Percentiles rank a stretch among this genome's conserved stretches.
These are phyloP conservation scores for Rousettus madagascariensis DNA, from an alignment of 2,797 vertebrate species.

Conservation along the genomic window DNA sequence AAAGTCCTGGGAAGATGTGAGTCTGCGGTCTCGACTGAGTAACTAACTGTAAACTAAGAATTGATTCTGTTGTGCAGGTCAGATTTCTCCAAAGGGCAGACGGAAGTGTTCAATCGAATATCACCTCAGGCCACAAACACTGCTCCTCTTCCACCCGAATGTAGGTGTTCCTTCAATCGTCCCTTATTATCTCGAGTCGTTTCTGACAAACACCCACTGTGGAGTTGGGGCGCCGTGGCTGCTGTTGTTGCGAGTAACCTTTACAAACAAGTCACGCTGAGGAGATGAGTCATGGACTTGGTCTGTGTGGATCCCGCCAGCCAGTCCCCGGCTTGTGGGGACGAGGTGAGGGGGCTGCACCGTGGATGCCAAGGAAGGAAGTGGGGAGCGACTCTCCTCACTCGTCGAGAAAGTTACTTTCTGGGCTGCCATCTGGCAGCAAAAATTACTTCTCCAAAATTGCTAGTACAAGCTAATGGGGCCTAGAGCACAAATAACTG, in stretches of 20 bases:
- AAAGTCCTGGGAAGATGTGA: neutral
- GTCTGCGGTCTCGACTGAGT: conserved; percentile 57
- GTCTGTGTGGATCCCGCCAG: neutral
- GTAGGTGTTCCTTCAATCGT: neutral
- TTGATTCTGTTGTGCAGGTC: conserved; percentile 51
- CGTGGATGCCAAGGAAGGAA: conserved; percentile 29
- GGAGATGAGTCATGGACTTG: conserved; percentile 57
- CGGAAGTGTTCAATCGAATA: conserved; percentile 17
- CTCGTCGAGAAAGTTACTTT: conserved; percentile 46
- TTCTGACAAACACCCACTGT: conserved; percentile 55
- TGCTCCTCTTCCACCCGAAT: neutral
- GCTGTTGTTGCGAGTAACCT: conserved; percentile 13
- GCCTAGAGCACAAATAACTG: conserved; percentile 20
- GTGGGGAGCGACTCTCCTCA: neutral
- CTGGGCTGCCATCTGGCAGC: conserved; percentile 49
- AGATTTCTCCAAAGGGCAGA: conserved; percentile 53
- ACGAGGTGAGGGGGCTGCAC: neutral
- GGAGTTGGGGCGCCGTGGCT: conserved; percentile 32
- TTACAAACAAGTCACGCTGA: neutral
- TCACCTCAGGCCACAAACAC: neutral
- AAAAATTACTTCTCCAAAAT: conserved; percentile 57
- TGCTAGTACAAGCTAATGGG: conserved; percentile 13
- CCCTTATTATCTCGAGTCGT: conserved; percentile 62
- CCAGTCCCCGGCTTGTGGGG: neutral
- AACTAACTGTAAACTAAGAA: conserved; percentile 41